These are phyloP conservation scores for Beris chalybata DNA, from an alignment of 2,888 invertebrate species.

Conservation along the genomic window DNA sequence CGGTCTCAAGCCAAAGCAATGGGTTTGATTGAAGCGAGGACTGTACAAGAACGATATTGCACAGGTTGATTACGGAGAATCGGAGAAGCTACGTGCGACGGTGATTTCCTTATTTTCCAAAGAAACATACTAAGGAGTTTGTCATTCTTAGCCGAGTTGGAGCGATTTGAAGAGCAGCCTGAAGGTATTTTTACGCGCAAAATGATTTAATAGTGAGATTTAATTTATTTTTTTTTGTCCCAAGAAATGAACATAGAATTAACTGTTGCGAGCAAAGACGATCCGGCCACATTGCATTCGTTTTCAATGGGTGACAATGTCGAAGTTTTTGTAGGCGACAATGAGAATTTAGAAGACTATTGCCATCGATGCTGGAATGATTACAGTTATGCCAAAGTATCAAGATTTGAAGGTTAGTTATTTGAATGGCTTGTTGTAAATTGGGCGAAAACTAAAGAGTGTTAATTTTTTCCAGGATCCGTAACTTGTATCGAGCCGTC, in stretches of 20 bases:
- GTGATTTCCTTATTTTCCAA: conserved; percentile 95
- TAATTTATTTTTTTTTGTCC: conserved; percentile 1
- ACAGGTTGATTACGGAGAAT: conserved; percentile 92
- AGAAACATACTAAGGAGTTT: conserved; percentile 94
- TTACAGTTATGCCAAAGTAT: conserved; percentile 97
- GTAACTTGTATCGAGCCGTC: too few species aligned
- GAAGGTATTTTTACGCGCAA: conserved; percentile 61
- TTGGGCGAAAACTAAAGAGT: not conserved
- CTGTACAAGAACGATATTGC: conserved; percentile 91
- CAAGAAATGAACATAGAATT: conserved; percentile 75
- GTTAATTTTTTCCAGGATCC: conserved; percentile 59
- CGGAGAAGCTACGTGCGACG: conserved; percentile 94
- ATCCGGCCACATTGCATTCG: conserved; percentile 74
- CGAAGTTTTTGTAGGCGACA: conserved; percentile 94
- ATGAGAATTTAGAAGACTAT: conserved; percentile 92
- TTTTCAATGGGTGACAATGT: conserved; percentile 98
- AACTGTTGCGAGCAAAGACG: conserved; percentile 73
- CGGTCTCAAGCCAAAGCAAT: conserved; percentile 90
- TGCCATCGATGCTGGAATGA: conserved; percentile 93
- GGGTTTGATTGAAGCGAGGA: conserved; percentile 96
- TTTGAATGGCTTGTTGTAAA: not conserved
- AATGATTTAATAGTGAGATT: not conserved
- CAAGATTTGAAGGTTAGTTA: conserved; percentile 76
- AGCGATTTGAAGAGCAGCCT: conserved; percentile 89
- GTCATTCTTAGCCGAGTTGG: conserved; percentile 95